Evolutionary conservation across 2,888 invertebrate species (phyloP).

Genomic region (Ramazzottius varieornatus): DNA sequence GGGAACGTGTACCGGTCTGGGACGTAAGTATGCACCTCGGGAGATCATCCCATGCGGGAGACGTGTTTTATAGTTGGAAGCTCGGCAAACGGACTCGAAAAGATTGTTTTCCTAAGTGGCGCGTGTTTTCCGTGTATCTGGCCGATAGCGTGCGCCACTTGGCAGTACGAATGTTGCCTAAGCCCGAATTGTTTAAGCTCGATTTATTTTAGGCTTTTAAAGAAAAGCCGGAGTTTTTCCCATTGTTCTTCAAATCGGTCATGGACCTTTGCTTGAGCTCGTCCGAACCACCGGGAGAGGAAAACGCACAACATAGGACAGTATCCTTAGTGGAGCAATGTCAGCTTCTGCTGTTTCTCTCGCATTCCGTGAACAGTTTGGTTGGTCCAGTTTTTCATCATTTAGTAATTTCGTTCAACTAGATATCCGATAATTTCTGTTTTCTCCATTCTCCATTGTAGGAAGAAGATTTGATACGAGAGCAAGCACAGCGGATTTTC

Average conservation of each 20-base stretch:
- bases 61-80: no score
- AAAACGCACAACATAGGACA: slow-evolving; percentile 1
- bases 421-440: no score
- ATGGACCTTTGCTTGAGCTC: slow-evolving; percentile 24
- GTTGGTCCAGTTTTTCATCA: no score
- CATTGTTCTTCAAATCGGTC: slow-evolving; percentile 54
- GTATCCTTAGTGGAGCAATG: slow-evolving; percentile 17
- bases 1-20: slow-evolving; percentile 90
- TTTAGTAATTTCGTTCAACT: no score
- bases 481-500: slow-evolving; percentile 65
- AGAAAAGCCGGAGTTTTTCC: slow-evolving; percentile 44
- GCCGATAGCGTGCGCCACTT: no score
- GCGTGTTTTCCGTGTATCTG: no score
- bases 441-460: no score
- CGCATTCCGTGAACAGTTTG: slow-evolving; percentile 24
- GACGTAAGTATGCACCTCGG: slow-evolving; percentile 34
- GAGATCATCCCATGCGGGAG: no score
- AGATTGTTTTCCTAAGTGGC: no score
- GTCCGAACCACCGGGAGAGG: not conserved
- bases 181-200: no score
- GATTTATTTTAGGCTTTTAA: slow-evolving; percentile 38
- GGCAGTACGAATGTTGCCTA: no score
- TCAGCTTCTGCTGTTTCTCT: slow-evolving; percentile 21
- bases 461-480: slow-evolving; percentile 70
- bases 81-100: no score